phyloP scores from a whole-genome alignment of 2,888 invertebrate species.

The Cabera pusaria region DNA sequence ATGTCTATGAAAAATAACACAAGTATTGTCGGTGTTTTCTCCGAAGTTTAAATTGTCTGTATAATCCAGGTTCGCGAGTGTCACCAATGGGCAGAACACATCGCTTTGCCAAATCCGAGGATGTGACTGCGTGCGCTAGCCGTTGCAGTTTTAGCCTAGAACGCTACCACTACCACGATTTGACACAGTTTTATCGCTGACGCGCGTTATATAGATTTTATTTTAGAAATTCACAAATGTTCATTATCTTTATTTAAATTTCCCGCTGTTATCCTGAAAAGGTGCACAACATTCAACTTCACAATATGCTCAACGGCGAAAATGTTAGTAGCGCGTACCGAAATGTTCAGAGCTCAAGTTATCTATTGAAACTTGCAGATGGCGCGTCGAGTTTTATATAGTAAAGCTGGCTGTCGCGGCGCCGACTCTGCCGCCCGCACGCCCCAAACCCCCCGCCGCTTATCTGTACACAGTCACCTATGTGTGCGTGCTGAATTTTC shows the following conservation, averaged over 20 bases:
- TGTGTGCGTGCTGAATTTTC: conserved; percentile 35
- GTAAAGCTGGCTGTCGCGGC: conserved; percentile 59
- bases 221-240: conserved; percentile 37
- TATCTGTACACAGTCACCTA: conserved; percentile 30
- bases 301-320: conserved; percentile 50
- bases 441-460: conserved; percentile 22
- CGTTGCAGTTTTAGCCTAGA: conserved; percentile 24
- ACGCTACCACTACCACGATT: conserved; percentile 46
- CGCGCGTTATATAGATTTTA: conserved; percentile 25
- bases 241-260: conserved; percentile 48
- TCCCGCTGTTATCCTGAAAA: conserved; percentile 61
- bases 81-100: conserved; percentile 58
- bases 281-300: conserved; percentile 66
- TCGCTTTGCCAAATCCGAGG: conserved; percentile 44
- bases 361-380: conserved; percentile 82
- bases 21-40: conserved; percentile 51
- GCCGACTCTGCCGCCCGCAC: conserved; percentile 43
- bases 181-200: conserved; percentile 56
- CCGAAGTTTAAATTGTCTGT: conserved; percentile 49
- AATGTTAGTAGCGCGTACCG: conserved; percentile 73
- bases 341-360: conserved; percentile 75
- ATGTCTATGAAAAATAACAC: conserved; percentile 63
- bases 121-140: conserved; percentile 24
- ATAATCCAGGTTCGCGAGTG: conserved; percentile 67
- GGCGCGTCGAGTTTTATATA: conserved; percentile 80